Conservation (phyloP, 2,113 vertebrate genomes). For the Cololabis saira region DNA sequence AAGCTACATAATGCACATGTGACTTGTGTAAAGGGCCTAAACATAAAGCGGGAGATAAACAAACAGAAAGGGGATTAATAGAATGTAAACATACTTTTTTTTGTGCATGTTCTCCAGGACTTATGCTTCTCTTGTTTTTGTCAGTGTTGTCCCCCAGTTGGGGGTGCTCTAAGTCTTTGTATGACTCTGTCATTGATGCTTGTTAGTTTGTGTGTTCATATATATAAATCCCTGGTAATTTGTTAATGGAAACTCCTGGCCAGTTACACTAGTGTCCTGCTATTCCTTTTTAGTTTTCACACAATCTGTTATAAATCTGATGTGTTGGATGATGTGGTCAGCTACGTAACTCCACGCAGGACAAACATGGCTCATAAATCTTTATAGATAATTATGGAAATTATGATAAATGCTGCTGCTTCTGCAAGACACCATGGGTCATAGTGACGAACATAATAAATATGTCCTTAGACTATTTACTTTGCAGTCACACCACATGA, state of each 20-base stretch:
- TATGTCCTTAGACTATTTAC: too few relatives aligned
- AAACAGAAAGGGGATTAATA: slow-evolving; percentile 7
- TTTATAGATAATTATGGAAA: too few relatives aligned
- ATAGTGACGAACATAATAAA: too few relatives aligned
- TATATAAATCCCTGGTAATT: slow-evolving; percentile 9
- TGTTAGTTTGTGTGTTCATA: slow-evolving; percentile 2
- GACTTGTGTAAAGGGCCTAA: slow-evolving; percentile 62
- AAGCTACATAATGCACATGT: slow-evolving; percentile 57
- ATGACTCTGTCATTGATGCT: slow-evolving; percentile 32
- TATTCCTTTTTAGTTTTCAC: slow-evolving; percentile 6
- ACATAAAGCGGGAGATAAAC: slow-evolving; percentile 34
- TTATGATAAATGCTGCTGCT: too few relatives aligned
- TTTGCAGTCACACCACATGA: too few relatives aligned
- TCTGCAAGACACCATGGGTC: too few relatives aligned
- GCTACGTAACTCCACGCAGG: too few relatives aligned
- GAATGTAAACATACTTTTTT: slow-evolving; percentile 21
- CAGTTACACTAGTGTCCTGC: slow-evolving; percentile 23
- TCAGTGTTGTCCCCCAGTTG: slow-evolving; percentile 63
- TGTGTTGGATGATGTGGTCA: too few relatives aligned
- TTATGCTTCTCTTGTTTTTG: slow-evolving; percentile 16
- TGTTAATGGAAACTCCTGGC: slow-evolving; percentile 1
- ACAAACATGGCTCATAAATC: too few relatives aligned
- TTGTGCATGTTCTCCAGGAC: not conserved
- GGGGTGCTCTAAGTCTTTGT: slow-evolving; percentile 76
- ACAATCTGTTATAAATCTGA: too few relatives aligned